Percentiles rank a stretch among this genome's conserved stretches.
These are phyloP conservation scores for Hydrotaea cyrtoneurina DNA, from an alignment of 2,888 invertebrate species.

Conservation along the genomic window DNA sequence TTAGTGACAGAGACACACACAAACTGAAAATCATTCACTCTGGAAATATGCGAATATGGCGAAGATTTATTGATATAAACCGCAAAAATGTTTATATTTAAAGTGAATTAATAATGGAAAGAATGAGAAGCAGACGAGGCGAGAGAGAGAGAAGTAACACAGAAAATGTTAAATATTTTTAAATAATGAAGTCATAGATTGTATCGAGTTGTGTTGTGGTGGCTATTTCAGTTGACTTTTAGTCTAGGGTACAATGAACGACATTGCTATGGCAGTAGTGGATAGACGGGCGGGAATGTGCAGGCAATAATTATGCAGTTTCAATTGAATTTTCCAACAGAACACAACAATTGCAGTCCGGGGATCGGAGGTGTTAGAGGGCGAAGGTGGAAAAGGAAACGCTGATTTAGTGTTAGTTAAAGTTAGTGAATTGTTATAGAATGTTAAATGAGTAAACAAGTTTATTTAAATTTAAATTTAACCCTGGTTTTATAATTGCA, in stretches of 20 bases:
- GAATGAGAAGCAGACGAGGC: background rate
- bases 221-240: background rate
- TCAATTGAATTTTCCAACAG: background rate
- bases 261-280: background rate
- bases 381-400: background rate
- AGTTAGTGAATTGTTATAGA: no score
- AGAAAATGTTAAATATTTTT: slow-evolving; percentile 10
- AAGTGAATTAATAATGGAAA: background rate
- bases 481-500: no score
- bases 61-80: slow-evolving; percentile 7
- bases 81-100: background rate
- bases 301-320: background rate
- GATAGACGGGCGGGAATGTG: background rate
- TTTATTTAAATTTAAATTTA: no score
- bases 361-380: background rate
- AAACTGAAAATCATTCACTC: background rate
- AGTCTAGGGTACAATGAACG: background rate
- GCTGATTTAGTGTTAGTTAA: background rate
- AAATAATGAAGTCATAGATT: slow-evolving; percentile 21
- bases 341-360: background rate
- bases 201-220: background rate
- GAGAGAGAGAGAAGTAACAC: background rate
- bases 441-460: no score
- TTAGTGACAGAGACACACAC: no score
- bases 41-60: background rate